Evolutionary conservation across 2,797 vertebrate species (phyloP), one percentile per base, ranked within the genome.

Genomic region (Tenualosa thibaudeaui): DNA sequence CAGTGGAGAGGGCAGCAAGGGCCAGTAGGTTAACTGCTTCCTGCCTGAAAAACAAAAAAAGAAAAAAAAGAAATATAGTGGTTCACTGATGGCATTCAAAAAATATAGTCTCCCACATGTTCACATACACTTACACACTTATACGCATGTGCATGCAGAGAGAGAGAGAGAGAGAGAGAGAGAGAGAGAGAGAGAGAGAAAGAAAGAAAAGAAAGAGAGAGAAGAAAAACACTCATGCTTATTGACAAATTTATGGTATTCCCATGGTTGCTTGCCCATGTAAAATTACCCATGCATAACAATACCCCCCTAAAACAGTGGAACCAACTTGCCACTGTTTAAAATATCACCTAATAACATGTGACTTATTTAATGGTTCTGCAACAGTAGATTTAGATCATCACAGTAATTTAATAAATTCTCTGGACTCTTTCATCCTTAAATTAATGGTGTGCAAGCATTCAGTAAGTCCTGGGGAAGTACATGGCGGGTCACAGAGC

Each of bases 31-130:
- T 78, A 78, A 40, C 71, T 13, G 8, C 71, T 78, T 78, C 71
- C 71, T 78, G 71, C 40, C 71, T 78, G 37, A 78, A 40, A 31
- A 31, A 31, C 31, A 31, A 31, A 31, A 31, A 31, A 31, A 31
- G 15, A 43, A 75, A 82, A 88, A 85, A 51, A 51, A 51, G 50
- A 86, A 85, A 84, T 82, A 86, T 53, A 84, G 81, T 54, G 83
- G 84, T 84, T 71, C 86, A 84, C 37, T 49, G 22, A 65, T 43
- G 56, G 88, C 51, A 78, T 53, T n/a, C 46, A n/a, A 54, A 26
- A 54, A 78, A 78, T 1, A 78, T 22, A 78, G 71, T 22, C 68
- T 19, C 68, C 19, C 68, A 75, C 71, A 46, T 17, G 3, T 12
- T 12, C 1, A 31, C 65, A 71, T 17, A 71, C 62, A 68, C 62